phyloP scores from a whole-genome alignment of 2,888 invertebrate genomes.

The Eupeodes luniger region DNA sequence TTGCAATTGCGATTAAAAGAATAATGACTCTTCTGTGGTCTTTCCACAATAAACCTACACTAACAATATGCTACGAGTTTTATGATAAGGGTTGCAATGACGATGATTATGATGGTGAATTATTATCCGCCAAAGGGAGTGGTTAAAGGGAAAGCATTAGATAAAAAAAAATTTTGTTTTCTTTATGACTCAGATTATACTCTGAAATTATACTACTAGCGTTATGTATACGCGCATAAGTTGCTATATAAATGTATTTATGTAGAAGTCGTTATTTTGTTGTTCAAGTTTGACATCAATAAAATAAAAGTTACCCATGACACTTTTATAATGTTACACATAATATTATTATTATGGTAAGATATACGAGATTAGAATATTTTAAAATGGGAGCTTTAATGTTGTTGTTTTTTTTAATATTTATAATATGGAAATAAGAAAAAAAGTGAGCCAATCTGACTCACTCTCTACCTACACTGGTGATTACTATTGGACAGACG shows the following conservation, averaged over 20 bases:
- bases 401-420: not conserved
- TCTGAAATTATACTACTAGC: not conserved
- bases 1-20: constrained; percentile 49
- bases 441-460: not conserved
- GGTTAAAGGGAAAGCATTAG: constrained; percentile 25
- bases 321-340: constrained; percentile 8
- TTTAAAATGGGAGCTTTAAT: not conserved
- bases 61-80: constrained; percentile 27
- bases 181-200: constrained; percentile 52
- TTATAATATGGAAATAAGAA: not conserved
- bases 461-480: not conserved
- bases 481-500: not conserved
- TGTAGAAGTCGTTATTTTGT: not conserved
- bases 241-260: not conserved
- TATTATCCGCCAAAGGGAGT: not conserved
- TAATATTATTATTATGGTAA: not conserved
- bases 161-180: constrained; percentile 22
- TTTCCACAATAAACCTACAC: constrained; percentile 15
- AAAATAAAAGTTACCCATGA: constrained; percentile 3
- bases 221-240: not conserved
- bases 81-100: constrained; percentile 55
- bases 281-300: constrained; percentile 1
- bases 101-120: constrained; percentile 27
- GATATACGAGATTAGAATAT: not conserved
- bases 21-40: constrained; percentile 17